Base-by-base conservation (phyloP, 2,888 invertebrate species). In the Amphipoea lucens region DNA sequence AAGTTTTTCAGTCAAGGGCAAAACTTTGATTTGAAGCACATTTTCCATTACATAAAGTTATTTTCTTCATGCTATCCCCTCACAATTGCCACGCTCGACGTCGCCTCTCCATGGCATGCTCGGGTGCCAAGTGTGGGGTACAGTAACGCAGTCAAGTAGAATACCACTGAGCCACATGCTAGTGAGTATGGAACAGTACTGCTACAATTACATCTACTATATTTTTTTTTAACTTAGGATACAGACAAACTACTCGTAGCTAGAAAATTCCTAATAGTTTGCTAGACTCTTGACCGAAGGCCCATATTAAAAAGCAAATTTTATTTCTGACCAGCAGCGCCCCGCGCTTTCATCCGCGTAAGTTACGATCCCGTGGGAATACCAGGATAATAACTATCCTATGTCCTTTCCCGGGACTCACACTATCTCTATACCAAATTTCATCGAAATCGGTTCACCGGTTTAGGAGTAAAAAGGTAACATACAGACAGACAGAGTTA, bases 51-150 rank as follows among this genome's bases (percentile, higher is more conserved):
- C 9, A 9, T n/a, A 67, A 42, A 67, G n/a, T 17, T n/a, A 17
- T 68, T 68, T 69, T 36, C 29, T 48, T 29, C 36, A 36, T 70
- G 3, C 2, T 54, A 74, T 88, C 86, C 90, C 90, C 85, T 67
- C 80, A 87, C 85, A 78, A 83, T 82, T 89, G 89, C 89, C 87
- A 89, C 88, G 68, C 87, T 84, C 63, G 71, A 36, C 80, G 17
- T 83, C 17, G 85, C 85, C 83, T 6, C 1, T n/a, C 14, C 2
- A 79, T 88, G 87, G 81, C 79, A 80, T 83, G 84, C 36, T 63
- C 51, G 72, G 84, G 90, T 88, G 86, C 86, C 87, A 81, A 84
- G 82, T 86, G 79, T 71, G 87, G 92, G 92, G 92, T 86, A 92
- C 36, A 92, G 72, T 67, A 83, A 87, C 0, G 87, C 82, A 78